Percentiles rank a stretch among this genome's conserved stretches.
Conservation (phyloP, 2,113 vertebrate species). For the Vulpes ferrilata region DNA sequence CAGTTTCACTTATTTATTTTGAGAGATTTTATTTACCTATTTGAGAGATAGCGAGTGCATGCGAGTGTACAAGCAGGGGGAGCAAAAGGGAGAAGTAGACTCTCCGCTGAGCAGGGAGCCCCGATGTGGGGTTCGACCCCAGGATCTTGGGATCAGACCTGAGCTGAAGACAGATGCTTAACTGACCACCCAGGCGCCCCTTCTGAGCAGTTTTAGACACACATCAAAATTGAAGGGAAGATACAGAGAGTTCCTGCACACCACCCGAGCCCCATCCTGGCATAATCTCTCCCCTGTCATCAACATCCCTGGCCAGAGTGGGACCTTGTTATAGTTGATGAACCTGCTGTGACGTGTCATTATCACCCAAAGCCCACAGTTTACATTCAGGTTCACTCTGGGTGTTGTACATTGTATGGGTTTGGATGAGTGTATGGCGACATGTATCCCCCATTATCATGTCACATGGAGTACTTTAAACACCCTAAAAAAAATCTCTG, state of each 20-base stretch:
- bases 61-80: not conserved
- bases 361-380: not conserved
- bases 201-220: not conserved
- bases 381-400: not conserved
- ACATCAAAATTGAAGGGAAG: not conserved
- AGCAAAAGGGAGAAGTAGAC: not conserved
- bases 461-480: not conserved
- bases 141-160: not conserved
- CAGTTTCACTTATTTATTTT: not conserved
- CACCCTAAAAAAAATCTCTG: not conserved
- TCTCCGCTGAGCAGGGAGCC: not conserved
- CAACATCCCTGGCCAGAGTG: not conserved
- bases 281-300: not conserved
- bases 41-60: too few species aligned
- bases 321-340: not conserved
- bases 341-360: not conserved
- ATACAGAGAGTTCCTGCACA: not conserved
- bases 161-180: not conserved
- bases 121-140: not conserved
- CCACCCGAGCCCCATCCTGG: rapidly evolving
- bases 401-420: too few species aligned
- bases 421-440: not conserved
- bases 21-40: not conserved
- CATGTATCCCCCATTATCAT: not conserved
- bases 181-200: not conserved